Evolutionary conservation across 2,113 vertebrate species (phyloP), one percentile per base, ranked within the genome.

Genomic region (Blennius ocellaris): DNA sequence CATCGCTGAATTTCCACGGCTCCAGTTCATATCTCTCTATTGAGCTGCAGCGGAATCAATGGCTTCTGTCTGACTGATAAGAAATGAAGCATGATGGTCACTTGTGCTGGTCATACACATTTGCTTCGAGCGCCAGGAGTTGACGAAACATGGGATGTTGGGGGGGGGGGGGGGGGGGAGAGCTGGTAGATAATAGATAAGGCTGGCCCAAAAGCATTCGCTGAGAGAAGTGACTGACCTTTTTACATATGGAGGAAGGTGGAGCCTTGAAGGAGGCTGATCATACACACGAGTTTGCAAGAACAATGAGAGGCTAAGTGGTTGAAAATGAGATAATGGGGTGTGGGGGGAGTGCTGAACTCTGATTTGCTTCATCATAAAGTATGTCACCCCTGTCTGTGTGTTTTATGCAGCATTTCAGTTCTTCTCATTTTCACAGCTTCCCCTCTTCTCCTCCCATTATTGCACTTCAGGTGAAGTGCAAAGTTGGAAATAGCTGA

Each of bases 41-140:
- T 82, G 59, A 36, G 78, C 69, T n/a, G 38, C 49, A 85, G 76
- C 40, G 61, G 50, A 81, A 81, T 82, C 73, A 80, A 51, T 76
- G 47, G 53, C 56, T 43, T 62, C 73, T 57, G 70, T 79, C 72
- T 71, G 67, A 70, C 61, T 77, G 88, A 90, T 87, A 85, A 83
- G 78, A 84, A 61, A 53, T 44, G 40, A 45, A 62, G 67, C 70
- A 65, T 65, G 60, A 68, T 83, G 81, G 75, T 86, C 87, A 83
- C 67, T 30, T 62, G 59, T 73, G 64, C 40, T 43, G 57, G 77
- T 64, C 30, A 64, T 72, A 59, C 72, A 74, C 44, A 75, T 69
- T 73, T 36, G 38, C 51, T 55, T 47, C 10, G 7, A 67, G 36
- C 59, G 67, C 64, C 40, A 40, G 16, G 58, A 17, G 71, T 68